Evolutionary conservation across 2,113 vertebrate species (phyloP), one percentile per base, ranked within the genome.

Genomic region (Alouatta palliata): DNA sequence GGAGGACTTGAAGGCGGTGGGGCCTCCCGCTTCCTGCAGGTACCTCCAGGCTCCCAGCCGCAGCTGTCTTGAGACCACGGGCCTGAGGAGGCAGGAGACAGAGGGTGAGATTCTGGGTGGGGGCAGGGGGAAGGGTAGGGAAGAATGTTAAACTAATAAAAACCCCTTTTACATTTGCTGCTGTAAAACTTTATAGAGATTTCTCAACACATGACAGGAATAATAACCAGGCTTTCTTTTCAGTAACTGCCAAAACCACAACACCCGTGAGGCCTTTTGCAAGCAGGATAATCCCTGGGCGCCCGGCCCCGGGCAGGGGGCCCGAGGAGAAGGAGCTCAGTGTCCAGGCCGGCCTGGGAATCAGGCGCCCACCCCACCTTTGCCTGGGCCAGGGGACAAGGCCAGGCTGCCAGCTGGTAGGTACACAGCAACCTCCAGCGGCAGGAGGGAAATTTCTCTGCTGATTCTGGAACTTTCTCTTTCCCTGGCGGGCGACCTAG

Each of bases 151-250:
- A 91, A 43, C 87, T 70, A 85, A 94, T 98, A 97, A 56, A 96
- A 94, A 16, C 83, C 61, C 73, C 95, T 96, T 90, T 35, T 82
- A 32, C 95, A 87, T 68, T 37, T 61, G 56, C 0, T 2, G 79
- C 93, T 97, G 49, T 96, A 97, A 97, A 97, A 30, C n/a, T 96
- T 97, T 96, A 90, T 77, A 96, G 83, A 94, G 91, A 97, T 97
- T 98, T 95, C 91, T 98, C 87, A 92, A 85, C 95, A 45, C 76
- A 54, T 30, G 92, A 66, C 73, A 20, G 83, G 87, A 97, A 64
- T 97, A 80, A 94, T 6, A 30, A 95, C 95, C 52, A 70, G 1
- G 49, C 47, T 61, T 97, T 70, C 96, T 87, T 96, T 96, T 97
- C 95, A 96, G 96, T 20, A 6, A 58, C 23, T 94, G 96, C 98